Evolutionary conservation across 2,797 vertebrate genomes (phyloP).

Genomic region (Phylloscopus collybita): DNA sequence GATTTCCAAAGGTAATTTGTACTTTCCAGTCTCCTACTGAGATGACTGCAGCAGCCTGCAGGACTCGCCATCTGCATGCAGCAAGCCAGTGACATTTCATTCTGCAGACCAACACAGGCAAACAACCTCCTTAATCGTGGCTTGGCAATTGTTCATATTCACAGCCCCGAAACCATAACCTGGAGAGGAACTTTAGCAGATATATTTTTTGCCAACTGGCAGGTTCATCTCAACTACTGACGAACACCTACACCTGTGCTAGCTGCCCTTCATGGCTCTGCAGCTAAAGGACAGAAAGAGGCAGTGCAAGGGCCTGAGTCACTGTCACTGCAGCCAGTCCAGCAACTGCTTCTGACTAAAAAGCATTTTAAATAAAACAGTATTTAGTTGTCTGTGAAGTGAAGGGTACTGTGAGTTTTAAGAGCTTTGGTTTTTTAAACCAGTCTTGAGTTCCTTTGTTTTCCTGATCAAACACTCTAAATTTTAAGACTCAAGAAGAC

Average conservation of each 20-base stretch:
- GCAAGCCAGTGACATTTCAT: neutral
- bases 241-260: accelerated
- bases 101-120: neutral
- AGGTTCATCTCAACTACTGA: neutral
- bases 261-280: neutral
- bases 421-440: neutral
- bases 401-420: neutral
- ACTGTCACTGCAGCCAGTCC: neutral
- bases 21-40: neutral
- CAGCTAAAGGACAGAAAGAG: neutral
- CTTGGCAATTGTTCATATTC: neutral
- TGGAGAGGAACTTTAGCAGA: neutral
- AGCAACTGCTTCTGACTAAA: neutral
- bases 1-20: constrained; percentile 34
- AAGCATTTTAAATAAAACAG: neutral
- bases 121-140: accelerated
- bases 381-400: neutral
- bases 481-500: neutral
- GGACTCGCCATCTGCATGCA: neutral
- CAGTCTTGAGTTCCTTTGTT: neutral
- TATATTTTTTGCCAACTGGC: neutral
- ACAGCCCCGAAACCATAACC: neutral
- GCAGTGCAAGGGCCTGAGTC: neutral
- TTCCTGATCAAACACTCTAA: neutral
- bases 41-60: neutral